Evolutionary conservation across 2,797 vertebrate species (phyloP), one percentile per base, ranked within the genome.

Genomic region (Alectoris magna): DNA sequence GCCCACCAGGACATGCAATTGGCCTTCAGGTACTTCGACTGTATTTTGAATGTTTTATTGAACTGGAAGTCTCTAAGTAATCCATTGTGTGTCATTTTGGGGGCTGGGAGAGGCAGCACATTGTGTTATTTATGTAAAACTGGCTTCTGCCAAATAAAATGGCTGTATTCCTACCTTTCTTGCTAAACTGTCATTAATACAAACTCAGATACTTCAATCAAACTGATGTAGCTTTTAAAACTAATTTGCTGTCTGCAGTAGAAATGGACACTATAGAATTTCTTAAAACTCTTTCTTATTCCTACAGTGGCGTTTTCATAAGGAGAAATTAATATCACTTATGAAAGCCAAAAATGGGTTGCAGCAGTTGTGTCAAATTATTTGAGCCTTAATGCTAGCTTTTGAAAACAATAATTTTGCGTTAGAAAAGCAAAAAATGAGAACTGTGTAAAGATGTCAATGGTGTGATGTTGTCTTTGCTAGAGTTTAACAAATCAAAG

Each of bases 21-120:
- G 31, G 9, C 49, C 10, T 29, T 92, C 41, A 87, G 58, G 53
- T 83, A 64, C 77, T 91, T 93, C 83, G 21, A 77, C 6, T 82
- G 23, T 94, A 91, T 90, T 93, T 72, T 89, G 38, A 95, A 84
- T 55, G 41, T 91, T 78, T 81, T 69, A 38, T 89, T 88, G 67
- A 68, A 19, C n/a, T 75, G n/a, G 34, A 79, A 59, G 75, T 83
- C 76, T 89, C 56, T 77, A 89, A 91, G 64, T 93, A 81, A 76
- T 59, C 23, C 46, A 87, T 91, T 95, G 24, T 82, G 14, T 92
- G 24, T 93, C 9, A 66, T 78, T 96, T 94, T 85, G 79, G 59
- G 87, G 85, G 60, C 84, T 4, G 6, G 26, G 23, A 63, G 76
- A 56, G 39, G 44, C 38, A 81, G 39, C 36, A 69, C 29, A 53